Evolutionary conservation across 2,888 invertebrate genomes (phyloP), one percentile per base, ranked within the genome.

Genomic region (Nasonia oneida): DNA sequence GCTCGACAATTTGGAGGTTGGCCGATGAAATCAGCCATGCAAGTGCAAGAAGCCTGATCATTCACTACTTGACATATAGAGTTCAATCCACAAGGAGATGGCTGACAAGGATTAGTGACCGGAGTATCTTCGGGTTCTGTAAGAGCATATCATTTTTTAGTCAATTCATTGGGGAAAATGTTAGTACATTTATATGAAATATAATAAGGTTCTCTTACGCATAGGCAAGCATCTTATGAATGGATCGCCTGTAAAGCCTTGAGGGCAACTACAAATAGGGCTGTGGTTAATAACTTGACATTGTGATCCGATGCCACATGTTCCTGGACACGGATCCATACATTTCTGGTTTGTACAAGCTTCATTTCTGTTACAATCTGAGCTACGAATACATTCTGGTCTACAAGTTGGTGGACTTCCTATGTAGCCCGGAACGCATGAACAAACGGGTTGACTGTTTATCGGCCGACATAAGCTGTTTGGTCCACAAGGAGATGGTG

Each of bases 401-500:
- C 95, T 93, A 90, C 96, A 96, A 88, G 95, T 95, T 15, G 96
- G 96, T 57, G 96, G 96, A 71, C 94, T 93, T 39, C 96, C 96
- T 53, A 94, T 93, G 90, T 95, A 96, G 79, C 94, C 94, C 1
- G 94, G 91, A 57, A 95, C 95, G 89, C 95, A 95, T 29, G 94
- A 94, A 89, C 95, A 95, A 23, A 95, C 94, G 3, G 96, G 95
- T 93, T 97, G 96, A 81, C 95, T 95, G 93, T 96, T 97, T 85
- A 96, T 94, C 90, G 95, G 95, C 87, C 96, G 95, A 91, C 97
- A 97, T 92, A 96, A 96, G 91, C 96, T 96, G 91, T 96, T 97
- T 0, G 96, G 96, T 78, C 97, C 97, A 57, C 98, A 98, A 0
- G 97, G 97, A 10, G 96, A 96, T 71, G 97, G 97, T 87, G 94